phyloP scores from a whole-genome alignment of 2,113 vertebrate species.

The Ptychochromis oligacanthus region DNA sequence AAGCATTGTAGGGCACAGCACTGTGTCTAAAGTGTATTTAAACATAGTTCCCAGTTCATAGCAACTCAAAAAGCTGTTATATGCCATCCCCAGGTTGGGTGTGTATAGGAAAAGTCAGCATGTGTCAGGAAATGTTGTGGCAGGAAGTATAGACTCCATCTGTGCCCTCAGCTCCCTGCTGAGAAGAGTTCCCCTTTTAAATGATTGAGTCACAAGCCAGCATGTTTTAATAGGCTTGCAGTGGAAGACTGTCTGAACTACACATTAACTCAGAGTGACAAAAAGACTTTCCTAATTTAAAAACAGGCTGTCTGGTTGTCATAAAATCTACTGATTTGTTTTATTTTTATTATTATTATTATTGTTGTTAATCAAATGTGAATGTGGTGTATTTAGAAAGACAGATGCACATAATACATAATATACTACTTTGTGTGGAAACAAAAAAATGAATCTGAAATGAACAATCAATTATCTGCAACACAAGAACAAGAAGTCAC shows the following conservation, averaged over 20 bases:
- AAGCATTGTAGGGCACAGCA: not conserved
- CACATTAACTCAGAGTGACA: not conserved
- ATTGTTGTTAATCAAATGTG: too few species aligned
- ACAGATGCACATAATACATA: too few species aligned
- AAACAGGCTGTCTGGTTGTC: not conserved
- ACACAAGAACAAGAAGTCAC: not conserved
- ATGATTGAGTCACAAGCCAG: constrained; percentile 33
- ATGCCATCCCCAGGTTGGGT: not conserved
- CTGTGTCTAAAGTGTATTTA: not conserved
- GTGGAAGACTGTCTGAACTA: constrained; percentile 8
- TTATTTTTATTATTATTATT: not conserved
- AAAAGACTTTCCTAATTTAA: not conserved
- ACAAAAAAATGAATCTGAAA: not conserved
- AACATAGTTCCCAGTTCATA: not conserved
- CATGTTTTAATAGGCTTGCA: constrained; percentile 47
- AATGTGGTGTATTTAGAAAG: too few species aligned
- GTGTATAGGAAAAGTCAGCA: constrained; percentile 25
- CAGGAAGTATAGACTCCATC: constrained; percentile 55
- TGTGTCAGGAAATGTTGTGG: constrained; percentile 52
- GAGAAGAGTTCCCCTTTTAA: constrained; percentile 46
- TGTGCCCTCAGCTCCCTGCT: constrained; percentile 36
- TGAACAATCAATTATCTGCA: not conserved
- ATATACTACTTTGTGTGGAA: too few species aligned
- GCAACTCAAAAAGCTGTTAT: not conserved
- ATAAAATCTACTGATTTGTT: not conserved